Base-by-base conservation (phyloP, 2,888 invertebrate species). In the Orchesellides sinensis region DNA sequence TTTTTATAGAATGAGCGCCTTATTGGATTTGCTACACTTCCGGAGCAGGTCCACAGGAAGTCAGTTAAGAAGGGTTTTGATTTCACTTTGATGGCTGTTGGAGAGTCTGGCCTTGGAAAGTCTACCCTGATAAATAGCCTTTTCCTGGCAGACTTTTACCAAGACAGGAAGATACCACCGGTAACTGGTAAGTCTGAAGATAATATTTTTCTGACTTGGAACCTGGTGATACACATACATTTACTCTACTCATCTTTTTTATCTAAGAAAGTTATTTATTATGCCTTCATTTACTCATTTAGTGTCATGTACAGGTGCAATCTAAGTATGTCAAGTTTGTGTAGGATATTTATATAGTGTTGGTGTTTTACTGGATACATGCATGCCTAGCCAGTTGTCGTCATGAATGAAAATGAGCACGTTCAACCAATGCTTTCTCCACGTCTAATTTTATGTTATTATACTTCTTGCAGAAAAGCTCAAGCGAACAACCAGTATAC, bases 41-140 rank as follows among this genome's bases (percentile, higher is more conserved):
- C 98, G 1, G 98, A 98, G 91, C 98, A 98, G 91, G 98, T 98
- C 27, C 98, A 98, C 90, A 92, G 98, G 86, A 98, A 98, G 91
- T 98, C 97, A 0, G 98, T 98, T 73, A 98, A 98, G 91, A 98
- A 98, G 90, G 98, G 98, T 27, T 98, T 98, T 90, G 98, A 98
- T 91, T 98, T 98, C 90, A 98, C 98, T 0, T 91, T 98, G 19
- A 98, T 98, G 98, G 98, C 98, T 1, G 83, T 86, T 17, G 86
- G 86, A 40, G 86, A 86, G 45, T 82, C 81, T 10, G 86, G 86
- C 54, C 92, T 98, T 45, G 98, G 98, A 40, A 98, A 98, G 91
- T 97, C 98, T 0, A 98, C 98, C 0, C 92, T 98, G 63, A 97
- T 98, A 70, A 98, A 98, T 91, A 98, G 97, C 84, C 92, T 98